phyloP scores from a whole-genome alignment of 2,113 vertebrate species.

The Pluvianellus socialis region DNA sequence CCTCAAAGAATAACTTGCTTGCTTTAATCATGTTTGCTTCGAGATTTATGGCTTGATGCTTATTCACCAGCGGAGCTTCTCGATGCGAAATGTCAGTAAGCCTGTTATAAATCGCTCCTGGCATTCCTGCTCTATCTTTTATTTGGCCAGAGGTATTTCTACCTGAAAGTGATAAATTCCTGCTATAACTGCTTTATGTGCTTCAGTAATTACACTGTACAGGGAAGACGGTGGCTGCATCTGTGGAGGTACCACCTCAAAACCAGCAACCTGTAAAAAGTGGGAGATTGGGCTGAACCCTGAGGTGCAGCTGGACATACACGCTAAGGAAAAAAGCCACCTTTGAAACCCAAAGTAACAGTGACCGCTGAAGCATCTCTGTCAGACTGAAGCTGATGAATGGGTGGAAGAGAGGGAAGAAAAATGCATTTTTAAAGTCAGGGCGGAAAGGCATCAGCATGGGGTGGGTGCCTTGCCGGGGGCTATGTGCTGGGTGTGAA shows the following conservation, averaged over 20 bases:
- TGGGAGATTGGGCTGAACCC: conserved; percentile 28
- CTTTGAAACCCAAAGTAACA: accelerated
- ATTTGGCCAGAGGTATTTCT: conserved; percentile 76
- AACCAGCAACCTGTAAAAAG: conserved; percentile 52
- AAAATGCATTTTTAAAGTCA: not conserved
- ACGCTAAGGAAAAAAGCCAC: not conserved
- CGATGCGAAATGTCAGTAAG: conserved; percentile 78
- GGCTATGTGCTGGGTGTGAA: accelerated
- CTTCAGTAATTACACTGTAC: conserved; percentile 79
- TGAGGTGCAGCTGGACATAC: not conserved
- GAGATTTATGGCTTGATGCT: conserved; percentile 81
- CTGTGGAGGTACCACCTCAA: conserved; percentile 40
- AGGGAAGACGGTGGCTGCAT: not conserved
- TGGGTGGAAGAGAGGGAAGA: not conserved
- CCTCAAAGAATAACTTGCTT: conserved; percentile 69
- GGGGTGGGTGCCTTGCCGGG: accelerated
- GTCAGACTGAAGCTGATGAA: conserved; percentile 30
- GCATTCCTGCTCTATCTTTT: conserved; percentile 76
- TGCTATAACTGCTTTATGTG: conserved; percentile 77
- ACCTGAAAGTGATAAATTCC: conserved; percentile 84
- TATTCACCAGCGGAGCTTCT: conserved; percentile 66
- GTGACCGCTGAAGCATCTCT: not conserved
- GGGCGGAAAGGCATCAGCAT: not conserved
- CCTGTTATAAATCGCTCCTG: conserved; percentile 80
- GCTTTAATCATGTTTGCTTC: conserved; percentile 74